phyloP scores from a whole-genome alignment of 2,888 invertebrate genomes.

The Cinara cedri region DNA sequence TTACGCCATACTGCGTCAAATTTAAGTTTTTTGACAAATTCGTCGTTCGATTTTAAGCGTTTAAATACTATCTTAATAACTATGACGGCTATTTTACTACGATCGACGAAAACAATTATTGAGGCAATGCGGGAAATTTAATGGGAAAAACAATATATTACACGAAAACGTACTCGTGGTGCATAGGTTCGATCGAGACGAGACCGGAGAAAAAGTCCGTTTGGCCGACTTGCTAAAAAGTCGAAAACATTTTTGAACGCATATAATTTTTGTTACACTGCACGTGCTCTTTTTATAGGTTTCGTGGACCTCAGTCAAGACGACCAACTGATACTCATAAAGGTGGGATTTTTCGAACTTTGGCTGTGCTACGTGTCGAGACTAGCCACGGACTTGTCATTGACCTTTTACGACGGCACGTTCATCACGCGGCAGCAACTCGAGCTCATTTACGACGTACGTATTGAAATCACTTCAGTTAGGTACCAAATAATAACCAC shows the following conservation, averaged over 20 bases:
- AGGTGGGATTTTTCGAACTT: slow-evolving; percentile 94
- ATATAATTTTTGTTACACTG: not conserved
- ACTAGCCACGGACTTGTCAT: slow-evolving; percentile 75
- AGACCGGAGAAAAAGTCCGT: no score
- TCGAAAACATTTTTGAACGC: no score
- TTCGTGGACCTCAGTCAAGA: slow-evolving; percentile 83
- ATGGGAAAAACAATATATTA: no score
- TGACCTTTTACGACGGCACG: slow-evolving; percentile 90
- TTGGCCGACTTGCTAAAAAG: no score
- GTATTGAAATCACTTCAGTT: no score
- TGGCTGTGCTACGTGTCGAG: slow-evolving; percentile 89
- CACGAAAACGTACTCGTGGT: no score
- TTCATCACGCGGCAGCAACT: slow-evolving; percentile 82
- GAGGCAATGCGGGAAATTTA: no score
- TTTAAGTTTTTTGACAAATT: not conserved
- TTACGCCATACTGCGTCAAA: not conserved
- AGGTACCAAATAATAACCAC: no score
- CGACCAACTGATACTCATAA: slow-evolving; percentile 94
- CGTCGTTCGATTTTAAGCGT: not conserved
- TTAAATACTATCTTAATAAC: not conserved
- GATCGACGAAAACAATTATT: no score
- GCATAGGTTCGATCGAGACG: no score
- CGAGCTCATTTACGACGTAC: slow-evolving; percentile 85
- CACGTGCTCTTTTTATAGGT: not conserved
- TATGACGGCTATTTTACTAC: not conserved